phyloP scores from a whole-genome alignment of 2,797 vertebrate genomes.

The Zalophus californianus region DNA sequence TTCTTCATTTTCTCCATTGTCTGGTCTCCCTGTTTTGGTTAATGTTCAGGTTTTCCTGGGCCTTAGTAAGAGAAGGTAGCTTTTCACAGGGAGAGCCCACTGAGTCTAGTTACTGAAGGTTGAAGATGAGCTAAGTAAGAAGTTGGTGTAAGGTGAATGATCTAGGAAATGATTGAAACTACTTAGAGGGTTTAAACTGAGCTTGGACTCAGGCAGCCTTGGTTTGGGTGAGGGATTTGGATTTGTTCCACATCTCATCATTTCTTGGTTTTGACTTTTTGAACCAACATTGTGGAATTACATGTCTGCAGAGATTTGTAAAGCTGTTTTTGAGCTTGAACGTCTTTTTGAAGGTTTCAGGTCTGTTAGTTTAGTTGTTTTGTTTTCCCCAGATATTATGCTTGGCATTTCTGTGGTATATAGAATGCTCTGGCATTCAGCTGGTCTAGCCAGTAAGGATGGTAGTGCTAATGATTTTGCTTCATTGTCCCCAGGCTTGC shows the following conservation, averaged over 20 bases:
- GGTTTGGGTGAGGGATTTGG: slow-evolving; percentile 38
- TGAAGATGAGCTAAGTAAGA: slow-evolving; percentile 26
- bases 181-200: background rate
- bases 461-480: background rate
- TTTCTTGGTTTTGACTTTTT: slow-evolving; percentile 62
- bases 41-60: background rate
- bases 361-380: background rate
- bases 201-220: slow-evolving; percentile 1
- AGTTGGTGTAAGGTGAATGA: background rate
- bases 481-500: slow-evolving; percentile 41
- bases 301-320: slow-evolving; percentile 7
- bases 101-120: background rate
- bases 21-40: slow-evolving; percentile 3
- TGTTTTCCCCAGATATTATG: background rate
- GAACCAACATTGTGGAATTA: slow-evolving; percentile 3
- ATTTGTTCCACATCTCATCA: slow-evolving; percentile 22
- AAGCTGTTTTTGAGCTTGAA: slow-evolving; percentile 17
- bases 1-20: slow-evolving; percentile 15
- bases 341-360: background rate
- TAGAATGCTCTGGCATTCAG: background rate
- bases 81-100: background rate
- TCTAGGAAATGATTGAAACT: slow-evolving; percentile 3
- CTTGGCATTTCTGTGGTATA: slow-evolving; percentile 45
- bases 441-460: slow-evolving; percentile 8
- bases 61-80: background rate